Evolutionary conservation across 2,113 vertebrate species (phyloP).

Genomic region (Hemichromis elongatus): DNA sequence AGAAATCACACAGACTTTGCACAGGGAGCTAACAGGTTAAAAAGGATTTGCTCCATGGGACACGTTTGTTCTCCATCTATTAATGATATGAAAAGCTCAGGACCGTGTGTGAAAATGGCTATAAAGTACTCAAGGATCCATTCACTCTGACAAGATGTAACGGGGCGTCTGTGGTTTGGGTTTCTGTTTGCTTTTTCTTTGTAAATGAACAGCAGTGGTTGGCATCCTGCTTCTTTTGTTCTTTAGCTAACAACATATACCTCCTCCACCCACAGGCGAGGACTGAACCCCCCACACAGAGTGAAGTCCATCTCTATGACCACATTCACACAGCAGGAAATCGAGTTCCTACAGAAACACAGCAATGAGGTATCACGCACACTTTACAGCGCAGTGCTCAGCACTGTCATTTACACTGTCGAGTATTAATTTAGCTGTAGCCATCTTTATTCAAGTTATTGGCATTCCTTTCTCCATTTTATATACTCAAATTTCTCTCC

Average conservation of each 20-base stretch:
- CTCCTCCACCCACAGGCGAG: conserved; percentile 78
- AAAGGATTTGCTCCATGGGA: neutral
- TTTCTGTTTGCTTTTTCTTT: neutral
- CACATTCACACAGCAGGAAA: conserved; percentile 98
- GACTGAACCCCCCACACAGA: conserved; percentile 96
- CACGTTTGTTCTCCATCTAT: neutral
- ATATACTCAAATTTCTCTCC: neutral
- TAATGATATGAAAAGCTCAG: neutral
- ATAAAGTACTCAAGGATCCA: neutral
- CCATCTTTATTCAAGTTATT: conserved; percentile 34
- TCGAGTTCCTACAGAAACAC: conserved; percentile 97
- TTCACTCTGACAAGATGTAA: neutral
- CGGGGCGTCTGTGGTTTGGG: neutral
- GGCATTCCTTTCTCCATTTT: conserved; percentile 39
- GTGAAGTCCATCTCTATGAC: conserved; percentile 99
- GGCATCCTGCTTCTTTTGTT: conserved; percentile 18
- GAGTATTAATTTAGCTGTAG: neutral
- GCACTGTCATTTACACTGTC: neutral
- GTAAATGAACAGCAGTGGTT: neutral
- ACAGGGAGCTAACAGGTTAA: neutral
- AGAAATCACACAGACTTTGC: neutral
- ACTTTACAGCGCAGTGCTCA: neutral
- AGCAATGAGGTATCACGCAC: conserved; percentile 85
- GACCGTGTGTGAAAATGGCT: neutral
- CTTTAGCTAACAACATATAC: conserved; percentile 29